Conservation (phyloP, 2,888 invertebrate genomes). For the Parapristionchus giblindavisi region DNA sequence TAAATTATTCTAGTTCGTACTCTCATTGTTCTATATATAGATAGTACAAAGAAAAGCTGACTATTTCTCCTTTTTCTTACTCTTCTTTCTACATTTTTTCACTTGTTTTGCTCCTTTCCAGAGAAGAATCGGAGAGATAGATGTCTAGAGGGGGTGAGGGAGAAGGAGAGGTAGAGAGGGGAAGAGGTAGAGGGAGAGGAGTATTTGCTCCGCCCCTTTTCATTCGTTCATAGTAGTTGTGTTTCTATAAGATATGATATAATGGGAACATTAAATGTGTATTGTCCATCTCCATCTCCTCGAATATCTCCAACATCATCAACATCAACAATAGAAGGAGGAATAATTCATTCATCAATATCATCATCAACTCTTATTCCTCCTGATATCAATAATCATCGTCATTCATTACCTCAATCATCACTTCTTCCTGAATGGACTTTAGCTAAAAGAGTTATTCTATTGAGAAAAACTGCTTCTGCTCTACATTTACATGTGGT, state of each 20-base stretch:
- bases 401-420: conserved; percentile 20
- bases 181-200: background rate
- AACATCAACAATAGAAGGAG: conserved; percentile 13
- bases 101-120: too few species aligned
- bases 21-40: too few species aligned
- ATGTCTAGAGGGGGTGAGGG: too few species aligned
- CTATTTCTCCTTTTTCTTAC: too few species aligned
- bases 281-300: conserved; percentile 9
- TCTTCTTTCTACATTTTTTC: too few species aligned
- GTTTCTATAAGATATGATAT: background rate
- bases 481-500: conserved; percentile 32
- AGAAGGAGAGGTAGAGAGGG: conserved; percentile 1
- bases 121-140: too few species aligned
- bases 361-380: background rate
- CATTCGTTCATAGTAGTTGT: background rate
- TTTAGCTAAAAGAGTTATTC: conserved; percentile 32
- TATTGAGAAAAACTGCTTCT: conserved; percentile 30
- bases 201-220: background rate
- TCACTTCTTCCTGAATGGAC: conserved; percentile 32
- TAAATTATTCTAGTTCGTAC: too few species aligned
- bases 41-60: too few species aligned
- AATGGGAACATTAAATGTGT: background rate
- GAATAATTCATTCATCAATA: too few species aligned
- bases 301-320: conserved; percentile 22
- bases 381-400: conserved; percentile 24